Percentiles rank a stretch among this genome's conserved stretches.
phyloP scores from a whole-genome alignment of 2,113 vertebrate species.

The Eolophus roseicapilla region DNA sequence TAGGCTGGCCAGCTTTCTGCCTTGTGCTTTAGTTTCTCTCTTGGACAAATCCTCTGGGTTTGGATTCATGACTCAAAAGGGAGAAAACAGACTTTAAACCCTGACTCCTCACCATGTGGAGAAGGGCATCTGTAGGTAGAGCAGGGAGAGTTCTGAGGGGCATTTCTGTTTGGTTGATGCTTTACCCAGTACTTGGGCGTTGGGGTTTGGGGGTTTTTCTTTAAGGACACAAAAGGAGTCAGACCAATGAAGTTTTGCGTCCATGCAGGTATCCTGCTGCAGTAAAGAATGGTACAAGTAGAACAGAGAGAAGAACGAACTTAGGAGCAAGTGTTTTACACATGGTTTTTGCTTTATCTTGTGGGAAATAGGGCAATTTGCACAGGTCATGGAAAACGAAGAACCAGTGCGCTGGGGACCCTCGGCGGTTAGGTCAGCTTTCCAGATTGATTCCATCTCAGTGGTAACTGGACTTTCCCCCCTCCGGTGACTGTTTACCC shows the following conservation, averaged over 20 bases:
- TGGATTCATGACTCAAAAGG: neutral
- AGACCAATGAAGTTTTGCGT: neutral
- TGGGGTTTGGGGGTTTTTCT: neutral
- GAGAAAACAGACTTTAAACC: neutral
- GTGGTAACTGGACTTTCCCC: neutral
- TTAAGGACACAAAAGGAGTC: neutral
- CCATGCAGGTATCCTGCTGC: neutral
- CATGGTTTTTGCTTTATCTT: neutral
- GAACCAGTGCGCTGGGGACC: neutral
- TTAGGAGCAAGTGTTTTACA: neutral
- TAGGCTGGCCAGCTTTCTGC: neutral
- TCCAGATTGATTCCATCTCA: neutral
- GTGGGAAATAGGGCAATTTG: neutral
- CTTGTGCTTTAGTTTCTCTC: neutral
- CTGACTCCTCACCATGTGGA: neutral
- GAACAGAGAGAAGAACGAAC: neutral
- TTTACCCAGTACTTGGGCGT: neutral
- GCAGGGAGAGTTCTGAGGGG: neutral
- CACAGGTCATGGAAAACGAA: neutral
- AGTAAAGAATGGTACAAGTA: neutral
- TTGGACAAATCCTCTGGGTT: neutral
- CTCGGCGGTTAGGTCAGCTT: neutral
- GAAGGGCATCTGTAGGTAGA: neutral
- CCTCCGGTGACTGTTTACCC: neutral
- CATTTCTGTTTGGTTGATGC: neutral